phyloP scores from a whole-genome alignment of 2,888 invertebrate genomes.

The Caenorhabditis panamensis region DNA sequence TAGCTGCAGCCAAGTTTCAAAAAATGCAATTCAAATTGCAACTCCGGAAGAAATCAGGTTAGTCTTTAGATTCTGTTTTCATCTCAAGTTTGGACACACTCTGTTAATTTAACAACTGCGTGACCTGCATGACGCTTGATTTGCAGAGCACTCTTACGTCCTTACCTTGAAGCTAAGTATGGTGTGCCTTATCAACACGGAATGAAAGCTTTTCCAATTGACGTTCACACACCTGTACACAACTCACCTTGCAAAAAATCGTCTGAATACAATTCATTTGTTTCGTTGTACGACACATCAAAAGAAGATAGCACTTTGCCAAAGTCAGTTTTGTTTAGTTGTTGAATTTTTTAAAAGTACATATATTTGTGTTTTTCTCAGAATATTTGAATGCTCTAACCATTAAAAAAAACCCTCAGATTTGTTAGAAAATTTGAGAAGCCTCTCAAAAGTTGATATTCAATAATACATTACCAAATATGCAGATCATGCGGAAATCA shows the following conservation, averaged over 20 bases:
- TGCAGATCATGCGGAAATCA: neutral
- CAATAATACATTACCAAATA: too few species aligned
- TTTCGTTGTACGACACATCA: slow-evolving; percentile 56
- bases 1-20: slow-evolving; percentile 64
- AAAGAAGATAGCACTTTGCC: slow-evolving; percentile 36
- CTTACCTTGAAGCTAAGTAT: slow-evolving; percentile 61
- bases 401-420: too few species aligned
- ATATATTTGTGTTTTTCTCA: neutral
- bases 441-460: too few species aligned
- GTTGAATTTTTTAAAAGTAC: neutral
- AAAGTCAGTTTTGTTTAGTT: slow-evolving; percentile 54
- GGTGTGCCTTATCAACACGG: slow-evolving; percentile 59
- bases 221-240: slow-evolving; percentile 48
- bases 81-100: neutral
- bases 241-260: slow-evolving; percentile 44
- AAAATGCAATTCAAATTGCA: slow-evolving; percentile 70
- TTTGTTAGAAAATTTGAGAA: too few species aligned
- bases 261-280: slow-evolving; percentile 52
- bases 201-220: slow-evolving; percentile 56
- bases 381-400: too few species aligned
- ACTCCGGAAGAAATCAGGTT: slow-evolving; percentile 78
- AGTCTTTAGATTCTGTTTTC: too few species aligned
- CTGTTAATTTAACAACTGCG: neutral
- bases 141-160: slow-evolving; percentile 60
- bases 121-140: slow-evolving; percentile 35